A percentile compares a stretch with the other conserved stretches of the same genome.
Conservation (phyloP, 2,888 invertebrate genomes). For the Ophioninae sp. region DNA sequence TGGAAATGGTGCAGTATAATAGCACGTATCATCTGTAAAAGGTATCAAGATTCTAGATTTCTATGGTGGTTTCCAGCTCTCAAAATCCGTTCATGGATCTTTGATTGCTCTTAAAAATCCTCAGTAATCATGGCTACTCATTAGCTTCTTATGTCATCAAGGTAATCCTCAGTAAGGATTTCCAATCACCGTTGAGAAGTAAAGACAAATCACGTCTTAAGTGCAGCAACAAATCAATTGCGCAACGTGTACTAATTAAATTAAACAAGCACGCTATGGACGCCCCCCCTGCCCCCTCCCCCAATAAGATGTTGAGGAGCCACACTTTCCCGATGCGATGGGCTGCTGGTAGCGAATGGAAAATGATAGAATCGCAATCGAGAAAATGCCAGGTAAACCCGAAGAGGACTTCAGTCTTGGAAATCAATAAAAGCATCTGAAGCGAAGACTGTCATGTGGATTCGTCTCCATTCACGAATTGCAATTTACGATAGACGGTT, state of each 20-base stretch:
- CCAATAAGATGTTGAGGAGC: conserved; percentile 15
- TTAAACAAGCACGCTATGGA: conserved; percentile 39
- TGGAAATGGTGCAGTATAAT: conserved; percentile 32
- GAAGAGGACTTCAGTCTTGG: not conserved
- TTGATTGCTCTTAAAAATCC: not conserved
- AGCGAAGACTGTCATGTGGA: conserved; percentile 4
- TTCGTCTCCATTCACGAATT: not conserved
- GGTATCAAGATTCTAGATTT: not conserved
- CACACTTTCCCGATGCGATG: not conserved
- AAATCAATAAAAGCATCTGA: conserved; percentile 7
- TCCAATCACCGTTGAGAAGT: conserved; percentile 16
- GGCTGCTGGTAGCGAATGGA: conserved; percentile 1
- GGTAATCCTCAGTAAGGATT: conserved; percentile 12
- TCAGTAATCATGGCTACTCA: not conserved
- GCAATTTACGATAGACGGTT: not conserved
- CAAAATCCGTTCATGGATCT: not conserved
- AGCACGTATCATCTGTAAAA: conserved; percentile 24
- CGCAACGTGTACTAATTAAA: conserved; percentile 67
- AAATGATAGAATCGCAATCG: conserved; percentile 27
- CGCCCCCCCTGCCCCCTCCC: not conserved
- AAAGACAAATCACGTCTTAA: conserved; percentile 13
- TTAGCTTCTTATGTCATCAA: conserved; percentile 15
- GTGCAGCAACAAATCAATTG: conserved; percentile 54
- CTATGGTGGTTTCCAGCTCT: conserved; percentile 4
- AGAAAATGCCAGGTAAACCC: conserved; percentile 2